Evolutionary conservation across 2,113 vertebrate species (phyloP), one percentile per base, ranked within the genome.

Genomic region (Taurulus bubalis): DNA sequence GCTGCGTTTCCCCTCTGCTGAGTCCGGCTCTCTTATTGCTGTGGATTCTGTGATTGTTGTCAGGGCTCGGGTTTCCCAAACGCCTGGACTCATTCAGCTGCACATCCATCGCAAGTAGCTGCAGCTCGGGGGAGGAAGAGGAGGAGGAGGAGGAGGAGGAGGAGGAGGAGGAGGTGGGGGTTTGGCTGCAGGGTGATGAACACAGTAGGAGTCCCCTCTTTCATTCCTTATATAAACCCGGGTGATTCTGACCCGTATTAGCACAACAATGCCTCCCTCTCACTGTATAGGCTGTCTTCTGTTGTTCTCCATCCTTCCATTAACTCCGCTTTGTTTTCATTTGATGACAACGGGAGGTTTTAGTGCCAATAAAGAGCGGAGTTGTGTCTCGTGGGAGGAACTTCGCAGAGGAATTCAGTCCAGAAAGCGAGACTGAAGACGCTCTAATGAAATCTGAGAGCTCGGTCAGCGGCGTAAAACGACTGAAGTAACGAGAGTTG

Each of bases 211-310:
- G 62, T 34, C 70, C 63, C 66, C 42, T 62, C 66, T 65, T 83
- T 85, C 76, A 76, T 79, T 77, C 76, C 82, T 75, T 72, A 62
- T 68, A 71, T 85, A 80, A 85, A 6, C 67, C 64, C 3, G 58
- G 63, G 69, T 82, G 76, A 84, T 77, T 84, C 78, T 65, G 64
- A 67, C 76, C 28, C 64, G 62, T 47, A 62, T 90, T 84, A 85
- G 32, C 87, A 87, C 80, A 62, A 75, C 83, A 92, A 90, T 74
- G 26, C 40, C 56, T 16, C 32, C 3, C 3, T 34, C 65, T 75
- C 69, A 58, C 60, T 66, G 77, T 60, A 32, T 32, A 22, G 32
- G 75, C 62, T 2, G 32, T 7, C 45, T 4, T 36, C 67, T 63
- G 79, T 74, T 77, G 80, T 75, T 78, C 60, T 59, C 45, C 73